Conservation (phyloP, 1,140 invertebrate species). For the Drosophila malerkotliana region DNA sequence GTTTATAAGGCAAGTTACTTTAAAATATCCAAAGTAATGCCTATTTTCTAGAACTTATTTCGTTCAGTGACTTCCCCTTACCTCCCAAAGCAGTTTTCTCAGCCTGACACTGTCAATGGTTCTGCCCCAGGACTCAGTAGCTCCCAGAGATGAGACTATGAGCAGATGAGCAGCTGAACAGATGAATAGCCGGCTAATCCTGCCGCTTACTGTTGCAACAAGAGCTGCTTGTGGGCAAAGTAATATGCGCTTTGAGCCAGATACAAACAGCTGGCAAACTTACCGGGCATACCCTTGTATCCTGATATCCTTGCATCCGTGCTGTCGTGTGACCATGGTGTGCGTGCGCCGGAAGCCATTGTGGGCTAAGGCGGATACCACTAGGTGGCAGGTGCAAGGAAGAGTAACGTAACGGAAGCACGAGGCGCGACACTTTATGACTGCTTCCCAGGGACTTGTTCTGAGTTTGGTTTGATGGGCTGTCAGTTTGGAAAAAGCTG, state of each 20-base stretch:
- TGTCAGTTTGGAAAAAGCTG: slow-evolving; percentile 23
- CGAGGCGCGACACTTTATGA: slow-evolving; percentile 74
- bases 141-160: slow-evolving; percentile 30
- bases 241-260: slow-evolving; percentile 59
- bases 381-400: slow-evolving; percentile 18
- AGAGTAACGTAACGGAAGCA: slow-evolving; percentile 44
- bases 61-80: neutral
- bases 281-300: neutral
- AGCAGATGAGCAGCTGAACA: slow-evolving; percentile 24
- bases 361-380: slow-evolving; percentile 54
- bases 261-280: slow-evolving; percentile 51
- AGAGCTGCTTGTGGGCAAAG: slow-evolving; percentile 54
- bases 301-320: neutral
- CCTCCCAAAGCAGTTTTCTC: neutral
- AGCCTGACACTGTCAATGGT: neutral
- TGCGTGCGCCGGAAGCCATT: slow-evolving; percentile 75
- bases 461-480: slow-evolving; percentile 28
- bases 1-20: too few species aligned
- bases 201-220: slow-evolving; percentile 53
- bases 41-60: too few species aligned
- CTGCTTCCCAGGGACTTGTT: slow-evolving; percentile 39
- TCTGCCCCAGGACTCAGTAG: slow-evolving; percentile 1
- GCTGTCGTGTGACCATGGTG: slow-evolving; percentile 4
- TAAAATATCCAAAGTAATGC: too few species aligned
- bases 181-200: slow-evolving; percentile 59